phyloP scores from a whole-genome alignment of 2,797 vertebrate genomes.

The Hoplostethus mediterraneus region DNA sequence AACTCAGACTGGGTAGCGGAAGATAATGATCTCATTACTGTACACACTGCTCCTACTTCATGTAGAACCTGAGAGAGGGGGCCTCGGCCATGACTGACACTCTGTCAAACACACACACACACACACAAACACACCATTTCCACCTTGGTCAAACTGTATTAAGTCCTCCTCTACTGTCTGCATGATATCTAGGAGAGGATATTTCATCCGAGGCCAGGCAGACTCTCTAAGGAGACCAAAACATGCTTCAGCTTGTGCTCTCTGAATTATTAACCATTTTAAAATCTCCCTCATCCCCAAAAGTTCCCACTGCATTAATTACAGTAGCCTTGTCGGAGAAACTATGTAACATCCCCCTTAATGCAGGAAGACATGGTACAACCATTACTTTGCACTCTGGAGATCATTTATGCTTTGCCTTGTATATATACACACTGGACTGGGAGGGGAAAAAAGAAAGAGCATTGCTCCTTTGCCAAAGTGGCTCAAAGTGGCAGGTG shows the following conservation, averaged over 20 bases:
- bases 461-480: slow-evolving; percentile 14
- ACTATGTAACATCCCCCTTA: slow-evolving; percentile 58
- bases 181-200: slow-evolving; percentile 71
- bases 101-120: background rate
- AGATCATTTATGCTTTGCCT: slow-evolving; percentile 47
- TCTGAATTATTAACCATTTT: slow-evolving; percentile 87
- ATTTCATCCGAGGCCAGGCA: slow-evolving; percentile 79
- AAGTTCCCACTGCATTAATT: slow-evolving; percentile 75
- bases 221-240: slow-evolving; percentile 73
- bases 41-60: slow-evolving; percentile 53
- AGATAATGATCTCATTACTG: slow-evolving; percentile 85
- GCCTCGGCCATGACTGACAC: slow-evolving; percentile 42
- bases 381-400: slow-evolving; percentile 53
- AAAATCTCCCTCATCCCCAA: slow-evolving; percentile 75
- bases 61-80: slow-evolving; percentile 51
- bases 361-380: slow-evolving; percentile 67
- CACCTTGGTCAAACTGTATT: slow-evolving; percentile 48
- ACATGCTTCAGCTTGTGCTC: slow-evolving; percentile 80
- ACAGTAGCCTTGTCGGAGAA: slow-evolving; percentile 55
- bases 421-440: slow-evolving; percentile 28
- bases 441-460: slow-evolving; percentile 1
- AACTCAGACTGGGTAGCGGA: slow-evolving; percentile 71
- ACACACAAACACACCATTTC: background rate
- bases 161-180: slow-evolving; percentile 20
- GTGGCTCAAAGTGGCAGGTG: slow-evolving; percentile 16